Percentiles rank a stretch among this genome's conserved stretches.
phyloP scores from a whole-genome alignment of 2,888 invertebrate genomes.

The Congeria kusceri region DNA sequence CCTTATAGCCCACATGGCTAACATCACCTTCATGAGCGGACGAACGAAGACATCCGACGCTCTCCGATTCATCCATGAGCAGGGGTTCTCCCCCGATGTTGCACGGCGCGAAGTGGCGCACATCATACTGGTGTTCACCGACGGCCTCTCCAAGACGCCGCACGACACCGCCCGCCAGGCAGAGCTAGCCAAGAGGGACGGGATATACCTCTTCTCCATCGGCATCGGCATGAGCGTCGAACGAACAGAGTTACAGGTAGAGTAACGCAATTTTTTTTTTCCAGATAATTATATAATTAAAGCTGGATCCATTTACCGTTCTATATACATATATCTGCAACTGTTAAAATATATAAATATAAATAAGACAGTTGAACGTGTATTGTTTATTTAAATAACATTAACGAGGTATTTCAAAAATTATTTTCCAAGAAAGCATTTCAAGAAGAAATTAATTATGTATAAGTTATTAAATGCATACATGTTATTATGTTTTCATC shows the following conservation, averaged over 20 bases:
- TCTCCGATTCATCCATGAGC: conserved; percentile 57
- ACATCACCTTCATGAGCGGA: conserved; percentile 59
- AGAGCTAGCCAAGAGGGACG: conserved; percentile 66
- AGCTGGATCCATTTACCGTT: no score
- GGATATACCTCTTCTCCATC: conserved; percentile 81
- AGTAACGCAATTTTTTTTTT: no score
- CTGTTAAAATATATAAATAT: no score
- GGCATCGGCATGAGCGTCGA: conserved; percentile 80
- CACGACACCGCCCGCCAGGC: conserved; percentile 65
- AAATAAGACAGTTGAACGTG: no score
- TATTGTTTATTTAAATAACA: no score
- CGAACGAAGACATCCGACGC: conserved; percentile 66
- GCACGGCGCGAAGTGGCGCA: conserved; percentile 73
- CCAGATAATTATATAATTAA: no score
- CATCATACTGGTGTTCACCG: conserved; percentile 76
- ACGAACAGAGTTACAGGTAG: conserved; percentile 68
- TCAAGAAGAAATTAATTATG: no score
- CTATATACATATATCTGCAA: no score
- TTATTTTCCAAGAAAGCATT: no score
- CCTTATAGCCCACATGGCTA: conserved; percentile 56
- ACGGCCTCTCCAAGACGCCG: conserved; percentile 70
- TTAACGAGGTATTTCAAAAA: no score
- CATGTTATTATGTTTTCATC: no score
- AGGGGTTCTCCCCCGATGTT: conserved; percentile 66
- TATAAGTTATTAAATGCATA: no score